phyloP scores from a whole-genome alignment of 2,888 invertebrate genomes.

The Eristalis tenax region DNA sequence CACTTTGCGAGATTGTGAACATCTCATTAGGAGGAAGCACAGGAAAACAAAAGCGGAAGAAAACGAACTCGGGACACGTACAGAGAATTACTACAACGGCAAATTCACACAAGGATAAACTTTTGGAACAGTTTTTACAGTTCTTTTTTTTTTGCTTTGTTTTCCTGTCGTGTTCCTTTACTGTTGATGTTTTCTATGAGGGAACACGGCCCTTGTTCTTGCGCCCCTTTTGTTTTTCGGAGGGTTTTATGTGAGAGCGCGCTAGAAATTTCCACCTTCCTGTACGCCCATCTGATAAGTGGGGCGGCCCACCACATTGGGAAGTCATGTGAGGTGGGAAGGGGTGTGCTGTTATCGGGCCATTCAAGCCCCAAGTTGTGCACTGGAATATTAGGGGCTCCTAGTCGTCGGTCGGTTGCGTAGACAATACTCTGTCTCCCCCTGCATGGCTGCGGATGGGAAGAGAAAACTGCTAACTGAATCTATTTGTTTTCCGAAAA shows the following conservation, averaged over 20 bases:
- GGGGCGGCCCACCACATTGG: not conserved
- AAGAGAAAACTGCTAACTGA: constrained; percentile 1
- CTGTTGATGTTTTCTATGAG: constrained; percentile 30
- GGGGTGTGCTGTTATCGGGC: constrained; percentile 56
- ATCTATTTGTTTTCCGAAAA: constrained; percentile 1
- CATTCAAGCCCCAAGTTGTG: constrained; percentile 56
- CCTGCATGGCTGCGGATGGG: not conserved
- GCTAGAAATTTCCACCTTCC: constrained; percentile 54
- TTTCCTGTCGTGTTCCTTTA: not conserved
- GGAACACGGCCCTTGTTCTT: constrained; percentile 1
- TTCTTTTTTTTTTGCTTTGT: not conserved
- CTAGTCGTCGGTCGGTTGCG: not conserved
- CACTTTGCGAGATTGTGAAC: constrained; percentile 68
- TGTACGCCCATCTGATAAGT: constrained; percentile 24
- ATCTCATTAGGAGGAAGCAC: constrained; percentile 67
- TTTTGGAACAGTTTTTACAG: constrained; percentile 36
- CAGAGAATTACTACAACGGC: constrained; percentile 64
- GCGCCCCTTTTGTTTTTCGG: constrained; percentile 31
- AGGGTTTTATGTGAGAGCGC: constrained; percentile 27
- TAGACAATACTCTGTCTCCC: not conserved
- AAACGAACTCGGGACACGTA: constrained; percentile 53
- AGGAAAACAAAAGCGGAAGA: constrained; percentile 17
- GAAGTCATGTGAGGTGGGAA: constrained; percentile 20
- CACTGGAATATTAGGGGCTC: constrained; percentile 51
- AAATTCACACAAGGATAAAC: constrained; percentile 71